Conservation (phyloP, 2,888 invertebrate species). For the Drosophila phalerata region DNA sequence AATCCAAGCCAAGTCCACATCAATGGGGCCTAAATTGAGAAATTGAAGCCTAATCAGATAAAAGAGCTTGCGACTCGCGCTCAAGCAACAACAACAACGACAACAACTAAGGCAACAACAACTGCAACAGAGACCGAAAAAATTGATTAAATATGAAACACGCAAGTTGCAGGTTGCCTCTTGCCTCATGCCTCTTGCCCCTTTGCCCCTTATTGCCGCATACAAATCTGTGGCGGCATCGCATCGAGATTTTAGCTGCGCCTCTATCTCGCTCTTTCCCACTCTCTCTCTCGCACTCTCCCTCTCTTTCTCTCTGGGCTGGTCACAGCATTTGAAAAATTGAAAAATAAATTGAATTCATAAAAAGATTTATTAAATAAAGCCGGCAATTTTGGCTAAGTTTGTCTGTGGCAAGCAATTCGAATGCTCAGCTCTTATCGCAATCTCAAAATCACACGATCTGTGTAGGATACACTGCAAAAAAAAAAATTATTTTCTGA, state of each 20-base stretch:
- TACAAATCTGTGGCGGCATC: constrained; percentile 49
- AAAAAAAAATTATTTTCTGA: not conserved
- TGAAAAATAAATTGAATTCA: constrained; percentile 76
- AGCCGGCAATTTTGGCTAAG: constrained; percentile 69
- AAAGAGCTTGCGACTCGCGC: constrained; percentile 66
- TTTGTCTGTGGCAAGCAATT: constrained; percentile 36
- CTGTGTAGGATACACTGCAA: constrained; percentile 17
- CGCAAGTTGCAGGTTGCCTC: constrained; percentile 63
- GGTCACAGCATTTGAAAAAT: constrained; percentile 70
- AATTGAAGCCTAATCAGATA: constrained; percentile 80
- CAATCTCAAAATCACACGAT: constrained; percentile 62
- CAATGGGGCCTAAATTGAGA: constrained; percentile 76
- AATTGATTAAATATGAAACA: constrained; percentile 83
- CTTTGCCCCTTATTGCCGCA: not conserved
- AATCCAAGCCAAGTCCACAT: constrained; percentile 45
- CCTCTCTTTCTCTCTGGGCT: constrained; percentile 27
- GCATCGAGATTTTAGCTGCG: constrained; percentile 33
- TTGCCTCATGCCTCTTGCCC: constrained; percentile 1
- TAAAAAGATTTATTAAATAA: constrained; percentile 76
- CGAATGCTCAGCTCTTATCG: constrained; percentile 63
- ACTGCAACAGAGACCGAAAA: constrained; percentile 45
- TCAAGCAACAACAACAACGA: constrained; percentile 27
- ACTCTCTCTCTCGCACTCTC: constrained; percentile 1
- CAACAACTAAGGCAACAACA: constrained; percentile 10
- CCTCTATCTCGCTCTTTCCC: not conserved